A percentile compares a stretch with the other conserved stretches of the same genome.
Evolutionary conservation across 2,888 invertebrate species (phyloP).

Genomic region (Doris montereyensis): DNA sequence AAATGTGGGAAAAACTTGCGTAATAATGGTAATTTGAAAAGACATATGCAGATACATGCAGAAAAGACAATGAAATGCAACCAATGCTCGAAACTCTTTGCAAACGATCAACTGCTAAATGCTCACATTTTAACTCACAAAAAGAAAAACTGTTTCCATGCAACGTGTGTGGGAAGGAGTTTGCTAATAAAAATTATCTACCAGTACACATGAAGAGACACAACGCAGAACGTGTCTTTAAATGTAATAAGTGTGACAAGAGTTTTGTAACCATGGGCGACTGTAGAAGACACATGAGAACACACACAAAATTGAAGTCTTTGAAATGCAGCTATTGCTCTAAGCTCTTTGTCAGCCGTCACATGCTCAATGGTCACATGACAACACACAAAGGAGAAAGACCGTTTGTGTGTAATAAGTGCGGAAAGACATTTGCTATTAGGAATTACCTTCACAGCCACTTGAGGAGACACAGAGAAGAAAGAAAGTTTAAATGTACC

Average conservation of each 20-base stretch:
- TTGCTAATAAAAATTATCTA: no score
- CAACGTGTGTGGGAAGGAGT: conserved; percentile 22
- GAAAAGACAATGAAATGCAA: no score
- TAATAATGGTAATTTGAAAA: not conserved
- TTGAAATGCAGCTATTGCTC: conserved; percentile 35
- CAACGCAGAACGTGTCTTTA: not conserved
- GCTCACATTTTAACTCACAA: not conserved
- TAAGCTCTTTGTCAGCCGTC: conserved; percentile 28
- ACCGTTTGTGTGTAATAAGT: conserved; percentile 38
- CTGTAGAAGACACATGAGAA: conserved; percentile 32
- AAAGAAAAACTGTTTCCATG: conserved; percentile 28
- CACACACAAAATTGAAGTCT: conserved; percentile 40
- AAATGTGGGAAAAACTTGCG: no score
- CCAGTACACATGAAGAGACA: conserved; percentile 18
- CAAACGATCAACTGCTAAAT: not conserved
- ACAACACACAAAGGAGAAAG: conserved; percentile 37
- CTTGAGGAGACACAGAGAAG: no score
- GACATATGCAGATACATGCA: conserved; percentile 14
- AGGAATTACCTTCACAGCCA: no score
- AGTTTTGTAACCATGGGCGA: not conserved
- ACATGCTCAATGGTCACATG: conserved; percentile 35
- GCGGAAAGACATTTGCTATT: no score
- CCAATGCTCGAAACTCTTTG: no score
- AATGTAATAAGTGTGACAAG: not conserved
- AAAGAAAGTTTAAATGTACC: no score